These are phyloP conservation scores for Dolichallabes microphthalmus DNA, from an alignment of 2,113 vertebrate species.

Conservation along the genomic window DNA sequence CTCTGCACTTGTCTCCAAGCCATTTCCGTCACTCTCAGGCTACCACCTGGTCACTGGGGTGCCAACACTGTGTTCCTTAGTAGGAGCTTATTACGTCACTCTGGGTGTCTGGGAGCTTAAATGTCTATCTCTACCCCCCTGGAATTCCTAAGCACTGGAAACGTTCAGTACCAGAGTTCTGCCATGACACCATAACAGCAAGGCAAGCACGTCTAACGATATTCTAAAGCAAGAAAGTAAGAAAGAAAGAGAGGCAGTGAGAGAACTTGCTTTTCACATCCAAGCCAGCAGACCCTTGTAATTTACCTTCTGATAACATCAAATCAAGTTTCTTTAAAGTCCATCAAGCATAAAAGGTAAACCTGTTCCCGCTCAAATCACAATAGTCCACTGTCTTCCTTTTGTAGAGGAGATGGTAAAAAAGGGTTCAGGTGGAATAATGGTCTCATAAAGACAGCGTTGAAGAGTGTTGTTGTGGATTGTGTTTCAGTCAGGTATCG, in stretches of 20 bases:
- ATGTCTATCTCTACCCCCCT: background rate
- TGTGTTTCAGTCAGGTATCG: slow-evolving; percentile 50
- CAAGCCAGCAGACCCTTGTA: slow-evolving; percentile 26
- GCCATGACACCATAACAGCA: background rate
- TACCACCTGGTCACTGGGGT: slow-evolving; percentile 31
- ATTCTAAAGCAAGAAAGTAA: background rate
- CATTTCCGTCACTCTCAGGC: slow-evolving; percentile 47
- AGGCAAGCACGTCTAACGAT: background rate
- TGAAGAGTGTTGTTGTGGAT: slow-evolving; percentile 37
- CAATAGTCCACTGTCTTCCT: slow-evolving; percentile 25
- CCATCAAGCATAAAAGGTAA: slow-evolving; percentile 21
- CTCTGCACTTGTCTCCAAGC: slow-evolving; percentile 40
- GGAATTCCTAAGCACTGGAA: background rate
- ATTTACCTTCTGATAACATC: slow-evolving; percentile 43
- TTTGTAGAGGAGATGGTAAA: background rate
- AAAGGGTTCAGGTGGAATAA: background rate
- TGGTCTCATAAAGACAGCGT: slow-evolving; percentile 30
- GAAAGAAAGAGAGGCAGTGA: background rate
- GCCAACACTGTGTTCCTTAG: slow-evolving; percentile 44
- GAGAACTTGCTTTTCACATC: background rate
- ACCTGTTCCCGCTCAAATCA: background rate
- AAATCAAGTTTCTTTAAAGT: slow-evolving; percentile 34
- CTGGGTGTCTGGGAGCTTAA: background rate
- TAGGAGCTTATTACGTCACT: slow-evolving; percentile 11
- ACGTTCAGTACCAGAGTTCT: background rate